phyloP scores from a whole-genome alignment of 2,888 invertebrate genomes.

The Andrena chrysosceles region DNA sequence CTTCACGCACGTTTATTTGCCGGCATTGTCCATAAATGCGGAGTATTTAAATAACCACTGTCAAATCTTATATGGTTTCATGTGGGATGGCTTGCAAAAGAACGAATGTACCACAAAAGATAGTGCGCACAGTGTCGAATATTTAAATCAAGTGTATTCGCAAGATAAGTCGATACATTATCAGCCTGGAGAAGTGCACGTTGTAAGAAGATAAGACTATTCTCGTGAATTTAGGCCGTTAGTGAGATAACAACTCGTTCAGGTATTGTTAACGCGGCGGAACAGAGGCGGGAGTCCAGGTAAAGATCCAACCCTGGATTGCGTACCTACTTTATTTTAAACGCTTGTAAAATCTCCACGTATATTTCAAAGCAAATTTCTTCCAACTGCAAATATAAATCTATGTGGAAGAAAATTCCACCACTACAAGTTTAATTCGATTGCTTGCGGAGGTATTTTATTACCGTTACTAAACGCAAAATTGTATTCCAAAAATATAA shows the following conservation, averaged over 20 bases:
- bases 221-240: conserved; percentile 65
- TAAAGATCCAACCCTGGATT: conserved; percentile 30
- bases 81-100: not conserved
- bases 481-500: no score
- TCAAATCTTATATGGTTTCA: not conserved
- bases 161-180: conserved; percentile 63
- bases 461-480: no score
- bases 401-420: not conserved
- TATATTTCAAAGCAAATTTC: not conserved
- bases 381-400: not conserved
- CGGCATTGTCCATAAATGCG: no score
- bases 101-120: conserved; percentile 40
- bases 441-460: no score
- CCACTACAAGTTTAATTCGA: no score
- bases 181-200: conserved; percentile 44
- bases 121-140: conserved; percentile 60
- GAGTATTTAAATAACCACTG: not conserved
- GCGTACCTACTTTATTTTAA: not conserved
- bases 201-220: conserved; percentile 60
- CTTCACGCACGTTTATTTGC: no score
- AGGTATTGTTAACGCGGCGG: conserved; percentile 53
- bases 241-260: conserved; percentile 56
- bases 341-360: not conserved
- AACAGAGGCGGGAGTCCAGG: conserved; percentile 11
- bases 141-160: conserved; percentile 64